phyloP scores from a whole-genome alignment of 2,113 vertebrate species.

The Antidorcas marsupialis region DNA sequence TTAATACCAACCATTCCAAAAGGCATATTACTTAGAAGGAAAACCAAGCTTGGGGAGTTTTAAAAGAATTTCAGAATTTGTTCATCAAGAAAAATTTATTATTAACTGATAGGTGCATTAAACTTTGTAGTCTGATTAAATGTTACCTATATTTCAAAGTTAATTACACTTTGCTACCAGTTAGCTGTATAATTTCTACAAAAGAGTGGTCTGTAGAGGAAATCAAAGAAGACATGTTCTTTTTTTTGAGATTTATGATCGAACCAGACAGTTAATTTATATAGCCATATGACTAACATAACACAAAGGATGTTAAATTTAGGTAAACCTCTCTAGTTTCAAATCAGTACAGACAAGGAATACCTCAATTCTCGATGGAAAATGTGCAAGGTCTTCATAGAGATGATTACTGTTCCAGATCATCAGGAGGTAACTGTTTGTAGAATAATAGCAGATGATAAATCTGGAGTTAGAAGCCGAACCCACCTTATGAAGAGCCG shows the following conservation, averaged over 20 bases:
- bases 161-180: neutral
- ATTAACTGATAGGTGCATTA: neutral
- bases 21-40: neutral
- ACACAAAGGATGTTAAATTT: neutral
- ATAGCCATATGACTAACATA: neutral
- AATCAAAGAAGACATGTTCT: neutral
- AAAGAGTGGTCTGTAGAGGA: neutral
- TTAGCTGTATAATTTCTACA: neutral
- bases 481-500: neutral
- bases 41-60: neutral
- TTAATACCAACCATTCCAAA: neutral
- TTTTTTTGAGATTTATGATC: neutral
- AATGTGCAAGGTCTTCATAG: neutral
- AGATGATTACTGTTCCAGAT: neutral
- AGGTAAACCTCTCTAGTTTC: neutral
- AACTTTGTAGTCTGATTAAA: neutral
- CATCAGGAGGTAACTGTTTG: neutral
- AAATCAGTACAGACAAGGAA: neutral
- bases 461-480: neutral
- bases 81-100: neutral
- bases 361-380: neutral
- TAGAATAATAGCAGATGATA: neutral
- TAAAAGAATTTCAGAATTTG: slow-evolving; percentile 3
- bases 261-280: neutral
- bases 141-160: neutral